Percentiles rank a stretch among this genome's conserved stretches.
phyloP scores from a whole-genome alignment of 2,888 invertebrate genomes.

The Geophilus truncorum region DNA sequence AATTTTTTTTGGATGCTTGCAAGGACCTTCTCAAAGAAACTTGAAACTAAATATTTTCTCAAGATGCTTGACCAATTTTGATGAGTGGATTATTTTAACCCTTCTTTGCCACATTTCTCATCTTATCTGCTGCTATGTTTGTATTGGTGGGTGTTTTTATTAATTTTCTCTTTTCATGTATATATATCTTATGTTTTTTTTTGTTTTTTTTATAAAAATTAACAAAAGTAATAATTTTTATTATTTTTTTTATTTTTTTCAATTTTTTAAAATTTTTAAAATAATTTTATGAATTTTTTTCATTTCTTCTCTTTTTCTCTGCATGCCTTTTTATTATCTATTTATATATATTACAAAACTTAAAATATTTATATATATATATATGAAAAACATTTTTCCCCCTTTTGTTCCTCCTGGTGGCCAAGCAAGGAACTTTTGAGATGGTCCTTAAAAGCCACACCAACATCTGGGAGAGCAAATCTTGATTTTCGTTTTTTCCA shows the following conservation, averaged over 20 bases:
- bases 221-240: no score
- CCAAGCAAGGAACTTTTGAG: constrained; percentile 80
- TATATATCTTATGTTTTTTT: constrained; percentile 25
- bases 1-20: constrained; percentile 41
- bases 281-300: no score
- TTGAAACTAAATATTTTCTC: constrained; percentile 40
- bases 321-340: not conserved
- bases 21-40: constrained; percentile 54
- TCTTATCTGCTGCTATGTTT: constrained; percentile 35
- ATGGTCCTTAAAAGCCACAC: constrained; percentile 71
- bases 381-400: constrained; percentile 35
- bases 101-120: constrained; percentile 40
- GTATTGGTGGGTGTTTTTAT: constrained; percentile 35
- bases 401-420: constrained; percentile 40
- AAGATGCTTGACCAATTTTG: constrained; percentile 43
- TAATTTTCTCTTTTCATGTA: constrained; percentile 23
- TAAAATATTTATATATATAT: constrained; percentile 14
- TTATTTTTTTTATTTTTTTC: constrained; percentile 35
- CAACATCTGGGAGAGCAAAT: not conserved
- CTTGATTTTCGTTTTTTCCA: not conserved
- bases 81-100: constrained; percentile 45
- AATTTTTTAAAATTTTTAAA: constrained; percentile 34
- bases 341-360: no score
- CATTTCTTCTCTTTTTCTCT: no score
- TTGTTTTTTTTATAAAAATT: constrained; percentile 33